These are phyloP conservation scores for Sinonovacula constricta DNA, from an alignment of 1,140 invertebrate genomes.

Conservation along the genomic window DNA sequence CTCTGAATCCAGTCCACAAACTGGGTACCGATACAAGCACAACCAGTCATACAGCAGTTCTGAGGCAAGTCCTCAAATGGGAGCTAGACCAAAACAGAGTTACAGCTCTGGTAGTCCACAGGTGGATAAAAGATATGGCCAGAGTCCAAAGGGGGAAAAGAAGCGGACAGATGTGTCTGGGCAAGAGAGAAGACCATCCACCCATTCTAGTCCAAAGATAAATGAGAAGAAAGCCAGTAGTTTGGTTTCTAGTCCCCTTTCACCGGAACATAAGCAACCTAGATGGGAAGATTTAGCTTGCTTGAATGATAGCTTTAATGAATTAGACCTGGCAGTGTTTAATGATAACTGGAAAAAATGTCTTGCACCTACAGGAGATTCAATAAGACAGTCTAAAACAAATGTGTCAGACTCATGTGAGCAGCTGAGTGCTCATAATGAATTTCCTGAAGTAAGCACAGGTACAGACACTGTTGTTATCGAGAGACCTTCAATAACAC, in stretches of 20 bases:
- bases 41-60: constrained; percentile 36
- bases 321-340: constrained; percentile 58
- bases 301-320: constrained; percentile 56
- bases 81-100: constrained; percentile 30
- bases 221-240: constrained; percentile 32
- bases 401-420: constrained; percentile 39
- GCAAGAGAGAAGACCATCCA: constrained; percentile 1
- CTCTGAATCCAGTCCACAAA: constrained; percentile 33
- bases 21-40: constrained; percentile 22
- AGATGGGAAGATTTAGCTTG: constrained; percentile 64
- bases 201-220: not conserved
- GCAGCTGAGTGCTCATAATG: constrained; percentile 15
- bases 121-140: constrained; percentile 18
- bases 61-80: constrained; percentile 43
- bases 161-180: constrained; percentile 22
- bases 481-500: constrained; percentile 41
- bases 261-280: constrained; percentile 59
- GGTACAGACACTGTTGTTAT: constrained; percentile 47
- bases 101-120: constrained; percentile 25
- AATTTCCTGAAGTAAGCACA: constrained; percentile 39
- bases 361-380: constrained; percentile 62
- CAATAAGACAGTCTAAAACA: constrained; percentile 29
- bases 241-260: constrained; percentile 56
- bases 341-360: constrained; percentile 62
- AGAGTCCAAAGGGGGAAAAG: constrained; percentile 18